These are phyloP conservation scores for Megalops cyprinoides DNA, from an alignment of 2,797 vertebrate species.

Conservation along the genomic window DNA sequence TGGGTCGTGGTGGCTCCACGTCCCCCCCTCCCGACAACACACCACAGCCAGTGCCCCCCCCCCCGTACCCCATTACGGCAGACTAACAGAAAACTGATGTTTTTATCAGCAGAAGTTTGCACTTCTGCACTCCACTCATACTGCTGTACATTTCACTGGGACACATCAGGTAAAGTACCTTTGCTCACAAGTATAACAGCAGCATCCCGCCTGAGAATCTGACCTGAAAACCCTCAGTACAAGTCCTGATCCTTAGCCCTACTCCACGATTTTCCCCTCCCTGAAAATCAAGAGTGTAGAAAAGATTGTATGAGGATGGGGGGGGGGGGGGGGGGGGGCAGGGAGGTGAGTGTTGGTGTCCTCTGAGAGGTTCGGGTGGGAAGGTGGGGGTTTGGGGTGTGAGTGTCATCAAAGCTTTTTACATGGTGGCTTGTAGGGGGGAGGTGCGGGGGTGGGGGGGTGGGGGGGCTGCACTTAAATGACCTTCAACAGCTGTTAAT, in stretches of 20 bases:
- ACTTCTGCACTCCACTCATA: no score
- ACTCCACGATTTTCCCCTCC: no score
- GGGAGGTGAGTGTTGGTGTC: neutral
- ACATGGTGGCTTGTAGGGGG: neutral
- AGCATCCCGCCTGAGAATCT: no score
- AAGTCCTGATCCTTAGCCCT: no score
- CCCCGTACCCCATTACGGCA: no score
- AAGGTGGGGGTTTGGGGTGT: neutral
- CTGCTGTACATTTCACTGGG: no score
- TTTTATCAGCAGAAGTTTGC: no score
- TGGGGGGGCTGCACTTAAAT: conserved; percentile 20
- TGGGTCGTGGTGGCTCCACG: neutral
- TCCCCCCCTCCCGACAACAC: neutral
- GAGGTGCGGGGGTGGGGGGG: neutral
- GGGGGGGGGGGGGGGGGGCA: neutral
- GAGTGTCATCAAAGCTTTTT: conserved; percentile 14
- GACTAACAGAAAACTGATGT: no score
- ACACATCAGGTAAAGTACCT: no score
- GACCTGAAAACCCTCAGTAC: no score
- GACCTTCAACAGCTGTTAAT: conserved; percentile 39
- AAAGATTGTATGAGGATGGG: neutral
- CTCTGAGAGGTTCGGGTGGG: neutral
- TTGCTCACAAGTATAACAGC: no score
- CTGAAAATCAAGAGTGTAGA: neutral
- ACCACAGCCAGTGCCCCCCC: neutral